Percentiles rank a stretch among this genome's conserved stretches.
phyloP scores from a whole-genome alignment of 2,797 vertebrate species.

The Molossus alvarezi region DNA sequence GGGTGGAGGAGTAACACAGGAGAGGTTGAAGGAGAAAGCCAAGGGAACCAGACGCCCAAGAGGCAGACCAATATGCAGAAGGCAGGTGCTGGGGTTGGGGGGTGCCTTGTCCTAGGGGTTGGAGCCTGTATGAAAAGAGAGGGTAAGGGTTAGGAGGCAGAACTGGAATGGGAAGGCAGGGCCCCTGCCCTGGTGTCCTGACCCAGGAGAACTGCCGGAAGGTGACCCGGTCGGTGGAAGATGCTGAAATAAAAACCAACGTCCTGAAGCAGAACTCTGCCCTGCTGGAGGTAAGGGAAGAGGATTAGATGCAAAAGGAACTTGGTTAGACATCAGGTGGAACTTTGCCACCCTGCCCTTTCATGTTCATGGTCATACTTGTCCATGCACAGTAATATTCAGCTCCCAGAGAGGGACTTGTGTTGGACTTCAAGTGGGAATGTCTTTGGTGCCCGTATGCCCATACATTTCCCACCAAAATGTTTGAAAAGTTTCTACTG shows the following conservation, averaged over 20 bases:
- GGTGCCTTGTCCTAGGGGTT: rapidly evolving
- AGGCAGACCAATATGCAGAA: neutral
- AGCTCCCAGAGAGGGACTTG: neutral
- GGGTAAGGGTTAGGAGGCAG: neutral
- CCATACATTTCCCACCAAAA: neutral
- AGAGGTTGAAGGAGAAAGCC: neutral
- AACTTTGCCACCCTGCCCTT: neutral
- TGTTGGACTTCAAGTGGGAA: neutral
- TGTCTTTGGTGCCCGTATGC: neutral
- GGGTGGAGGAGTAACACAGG: neutral
- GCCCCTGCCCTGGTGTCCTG: constrained; percentile 69
- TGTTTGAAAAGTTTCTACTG: neutral
- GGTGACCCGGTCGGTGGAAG: constrained; percentile 86
- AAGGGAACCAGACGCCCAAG: neutral
- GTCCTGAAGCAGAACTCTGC: constrained; percentile 87
- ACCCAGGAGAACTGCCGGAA: constrained; percentile 87
- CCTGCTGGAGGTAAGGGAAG: constrained; percentile 84
- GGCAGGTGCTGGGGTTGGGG: neutral
- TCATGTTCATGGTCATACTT: neutral
- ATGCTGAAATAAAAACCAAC: constrained; percentile 87
- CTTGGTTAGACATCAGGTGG: neutral
- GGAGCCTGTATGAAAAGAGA: neutral
- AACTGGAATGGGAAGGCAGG: constrained; percentile 77
- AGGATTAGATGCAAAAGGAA: rapidly evolving
- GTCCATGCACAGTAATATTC: neutral